These are phyloP conservation scores for Crypturellus tataupa DNA, from an alignment of 2,797 vertebrate genomes.

Conservation along the genomic window DNA sequence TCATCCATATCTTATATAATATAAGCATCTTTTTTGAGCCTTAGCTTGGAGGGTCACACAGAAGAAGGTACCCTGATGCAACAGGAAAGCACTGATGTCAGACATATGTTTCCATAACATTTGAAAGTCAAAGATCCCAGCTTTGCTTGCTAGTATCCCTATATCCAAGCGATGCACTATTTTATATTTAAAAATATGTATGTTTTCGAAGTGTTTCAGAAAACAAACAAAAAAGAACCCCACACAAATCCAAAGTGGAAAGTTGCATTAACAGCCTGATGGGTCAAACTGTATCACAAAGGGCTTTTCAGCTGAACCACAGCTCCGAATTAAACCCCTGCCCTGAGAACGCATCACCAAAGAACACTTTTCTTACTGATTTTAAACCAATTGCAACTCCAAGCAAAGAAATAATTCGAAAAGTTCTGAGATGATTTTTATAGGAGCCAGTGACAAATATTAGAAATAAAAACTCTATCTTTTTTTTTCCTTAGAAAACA, in stretches of 20 bases:
- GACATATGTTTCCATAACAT: background rate
- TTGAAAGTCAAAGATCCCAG: background rate
- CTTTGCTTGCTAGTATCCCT: background rate
- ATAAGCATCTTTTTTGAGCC: background rate
- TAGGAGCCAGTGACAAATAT: background rate
- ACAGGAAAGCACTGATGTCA: background rate
- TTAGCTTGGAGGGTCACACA: background rate
- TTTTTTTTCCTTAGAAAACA: background rate
- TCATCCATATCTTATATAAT: background rate
- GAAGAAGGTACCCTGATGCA: background rate
- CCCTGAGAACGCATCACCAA: background rate
- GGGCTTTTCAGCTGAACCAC: background rate
- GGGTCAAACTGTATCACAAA: background rate
- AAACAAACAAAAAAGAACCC: no score
- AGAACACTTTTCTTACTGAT: background rate
- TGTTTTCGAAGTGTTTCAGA: background rate
- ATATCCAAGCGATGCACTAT: background rate
- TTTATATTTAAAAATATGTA: background rate
- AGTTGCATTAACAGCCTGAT: background rate
- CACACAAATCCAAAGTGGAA: background rate
- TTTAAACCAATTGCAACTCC: background rate
- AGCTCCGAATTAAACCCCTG: background rate
- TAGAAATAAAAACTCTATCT: background rate
- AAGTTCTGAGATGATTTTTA: background rate
- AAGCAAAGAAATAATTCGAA: background rate